A percentile compares a stretch with the other conserved stretches of the same genome.
Conservation (phyloP, 64 coral and sea anemone species). For the Stylophora pistillata region DNA sequence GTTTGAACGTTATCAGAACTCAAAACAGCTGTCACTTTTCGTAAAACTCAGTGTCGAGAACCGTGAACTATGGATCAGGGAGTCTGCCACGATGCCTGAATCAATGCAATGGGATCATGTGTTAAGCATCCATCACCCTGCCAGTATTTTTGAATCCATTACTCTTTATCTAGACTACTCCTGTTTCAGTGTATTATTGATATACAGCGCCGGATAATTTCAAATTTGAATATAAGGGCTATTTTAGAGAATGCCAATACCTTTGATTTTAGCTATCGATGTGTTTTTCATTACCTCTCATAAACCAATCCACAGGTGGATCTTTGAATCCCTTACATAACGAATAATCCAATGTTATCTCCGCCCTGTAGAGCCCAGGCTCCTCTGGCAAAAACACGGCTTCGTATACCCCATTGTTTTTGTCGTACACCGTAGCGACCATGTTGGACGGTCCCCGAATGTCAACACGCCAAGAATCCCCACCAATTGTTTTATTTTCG, state of each 20-base stretch:
- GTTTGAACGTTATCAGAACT: too few species aligned
- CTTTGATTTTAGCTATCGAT: background rate
- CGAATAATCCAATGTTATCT: constrained; percentile 60
- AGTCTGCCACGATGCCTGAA: too few species aligned
- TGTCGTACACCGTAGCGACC: constrained; percentile 73
- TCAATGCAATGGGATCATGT: background rate
- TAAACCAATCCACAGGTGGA: constrained; percentile 85
- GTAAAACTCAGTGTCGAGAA: too few species aligned
- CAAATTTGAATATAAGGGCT: too few species aligned
- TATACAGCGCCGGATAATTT: too few species aligned
- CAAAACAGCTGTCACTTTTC: too few species aligned
- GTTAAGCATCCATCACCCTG: background rate
- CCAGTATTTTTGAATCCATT: background rate
- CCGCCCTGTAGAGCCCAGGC: constrained; percentile 39
- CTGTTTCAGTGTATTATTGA: too few species aligned
- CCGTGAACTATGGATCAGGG: too few species aligned
- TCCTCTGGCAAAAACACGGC: constrained; percentile 39
- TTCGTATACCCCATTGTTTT: constrained; percentile 60
- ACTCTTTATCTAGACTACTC: too few species aligned
- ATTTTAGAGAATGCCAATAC: too few species aligned
- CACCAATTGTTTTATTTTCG: constrained; percentile 61
- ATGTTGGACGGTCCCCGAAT: constrained; percentile 67
- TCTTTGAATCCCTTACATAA: constrained; percentile 61
- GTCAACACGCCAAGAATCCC: constrained; percentile 73
- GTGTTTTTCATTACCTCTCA: constrained; percentile 46